A percentile compares a stretch with the other conserved stretches of the same genome.
phyloP scores from a whole-genome alignment of 2,113 vertebrate species.

The Lonchura striata region DNA sequence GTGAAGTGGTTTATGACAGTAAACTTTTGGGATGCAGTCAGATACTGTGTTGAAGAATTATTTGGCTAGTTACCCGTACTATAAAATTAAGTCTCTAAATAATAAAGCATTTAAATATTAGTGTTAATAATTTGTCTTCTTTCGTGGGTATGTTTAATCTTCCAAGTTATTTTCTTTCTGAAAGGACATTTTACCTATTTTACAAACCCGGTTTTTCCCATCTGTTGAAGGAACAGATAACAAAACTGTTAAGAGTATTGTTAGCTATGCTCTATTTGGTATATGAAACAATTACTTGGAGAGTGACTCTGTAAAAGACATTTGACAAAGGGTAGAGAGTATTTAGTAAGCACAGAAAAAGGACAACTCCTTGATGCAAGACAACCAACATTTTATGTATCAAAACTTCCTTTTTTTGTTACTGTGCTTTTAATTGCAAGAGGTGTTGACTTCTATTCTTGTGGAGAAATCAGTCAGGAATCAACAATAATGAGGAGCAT shows the following conservation, averaged over 20 bases:
- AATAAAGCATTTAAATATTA: background rate
- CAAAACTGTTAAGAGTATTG: background rate
- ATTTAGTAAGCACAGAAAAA: background rate
- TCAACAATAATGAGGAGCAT: background rate
- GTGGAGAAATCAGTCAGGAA: constrained; percentile 29
- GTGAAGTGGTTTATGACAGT: background rate
- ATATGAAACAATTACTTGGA: background rate
- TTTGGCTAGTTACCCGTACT: background rate
- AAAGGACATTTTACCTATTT: background rate
- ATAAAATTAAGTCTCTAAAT: background rate
- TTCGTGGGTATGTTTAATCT: background rate
- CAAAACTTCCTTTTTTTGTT: background rate
- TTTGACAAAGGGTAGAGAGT: background rate
- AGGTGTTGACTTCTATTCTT: background rate
- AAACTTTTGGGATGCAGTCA: background rate
- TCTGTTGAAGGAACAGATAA: background rate
- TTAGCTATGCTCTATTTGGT: background rate
- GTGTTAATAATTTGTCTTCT: background rate
- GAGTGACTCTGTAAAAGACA: background rate
- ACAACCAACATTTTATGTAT: background rate
- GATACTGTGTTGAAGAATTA: background rate
- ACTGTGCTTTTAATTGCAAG: background rate
- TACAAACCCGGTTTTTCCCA: background rate
- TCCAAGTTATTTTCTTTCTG: background rate
- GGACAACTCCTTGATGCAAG: background rate